Evolutionary conservation across 2,113 vertebrate genomes (phyloP).

Genomic region (Serilophus lunatus): DNA sequence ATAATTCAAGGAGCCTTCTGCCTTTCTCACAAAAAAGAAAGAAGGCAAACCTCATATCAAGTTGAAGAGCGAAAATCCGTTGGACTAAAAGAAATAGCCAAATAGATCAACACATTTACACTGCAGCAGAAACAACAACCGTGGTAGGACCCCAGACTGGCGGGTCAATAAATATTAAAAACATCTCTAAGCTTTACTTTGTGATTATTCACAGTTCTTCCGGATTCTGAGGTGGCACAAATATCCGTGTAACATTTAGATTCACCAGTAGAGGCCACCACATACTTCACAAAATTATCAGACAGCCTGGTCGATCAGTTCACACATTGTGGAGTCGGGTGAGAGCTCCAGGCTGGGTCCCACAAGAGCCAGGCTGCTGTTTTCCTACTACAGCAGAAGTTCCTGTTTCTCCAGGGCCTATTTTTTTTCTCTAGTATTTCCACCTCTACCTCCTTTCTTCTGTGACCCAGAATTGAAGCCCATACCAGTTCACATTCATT

Average conservation of each 20-base stretch:
- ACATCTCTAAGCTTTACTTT: neutral
- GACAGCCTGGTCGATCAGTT: neutral
- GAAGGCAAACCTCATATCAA: neutral
- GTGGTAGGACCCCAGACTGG: neutral
- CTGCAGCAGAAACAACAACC: neutral
- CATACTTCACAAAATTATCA: conserved; percentile 59
- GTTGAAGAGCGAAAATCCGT: neutral
- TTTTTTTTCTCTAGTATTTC: neutral
- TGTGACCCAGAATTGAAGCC: neutral
- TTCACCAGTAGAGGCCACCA: conserved; percentile 71
- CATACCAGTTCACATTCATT: neutral
- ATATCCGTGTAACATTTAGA: neutral
- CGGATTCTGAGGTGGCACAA: neutral
- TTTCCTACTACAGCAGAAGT: neutral
- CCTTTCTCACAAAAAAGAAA: neutral
- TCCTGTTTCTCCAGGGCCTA: neutral
- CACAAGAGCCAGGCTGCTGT: neutral
- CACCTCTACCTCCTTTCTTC: neutral
- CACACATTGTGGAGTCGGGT: fast-evolving
- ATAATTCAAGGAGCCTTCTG: neutral
- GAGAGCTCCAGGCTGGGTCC: fast-evolving
- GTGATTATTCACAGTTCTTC: neutral
- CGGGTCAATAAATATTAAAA: neutral
- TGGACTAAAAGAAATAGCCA: neutral
- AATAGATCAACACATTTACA: neutral